Percentiles rank a stretch among this genome's conserved stretches.
Evolutionary conservation across 2,797 vertebrate species (phyloP).

Genomic region (Tokudaia tokunoshimensis): DNA sequence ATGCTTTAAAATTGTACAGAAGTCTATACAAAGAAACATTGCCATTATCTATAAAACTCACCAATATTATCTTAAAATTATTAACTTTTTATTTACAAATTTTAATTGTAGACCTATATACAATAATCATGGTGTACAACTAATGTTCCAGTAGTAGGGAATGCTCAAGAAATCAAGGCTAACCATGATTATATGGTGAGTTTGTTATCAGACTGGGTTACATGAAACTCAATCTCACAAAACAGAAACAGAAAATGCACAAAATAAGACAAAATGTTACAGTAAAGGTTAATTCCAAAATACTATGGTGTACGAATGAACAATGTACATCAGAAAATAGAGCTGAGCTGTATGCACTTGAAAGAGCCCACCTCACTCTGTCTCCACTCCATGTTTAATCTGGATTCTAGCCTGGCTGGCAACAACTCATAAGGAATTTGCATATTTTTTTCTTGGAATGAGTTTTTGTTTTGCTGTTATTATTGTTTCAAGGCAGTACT

Average conservation of each 20-base stretch:
- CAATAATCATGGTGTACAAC: not conserved
- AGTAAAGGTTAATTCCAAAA: not conserved
- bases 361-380: not conserved
- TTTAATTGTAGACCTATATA: not conserved
- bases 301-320: not conserved
- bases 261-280: not conserved
- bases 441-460: not conserved
- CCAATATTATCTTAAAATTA: slow-evolving; percentile 5
- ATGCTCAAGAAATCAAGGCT: not conserved
- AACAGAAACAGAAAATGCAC: not conserved
- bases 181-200: not conserved
- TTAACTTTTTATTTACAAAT: slow-evolving; percentile 1
- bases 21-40: not conserved
- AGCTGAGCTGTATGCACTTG: not conserved
- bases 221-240: not conserved
- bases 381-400: not conserved
- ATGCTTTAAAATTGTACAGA: not conserved
- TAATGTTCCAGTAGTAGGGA: not conserved
- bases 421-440: not conserved
- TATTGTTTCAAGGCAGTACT: not conserved
- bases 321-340: not conserved
- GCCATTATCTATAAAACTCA: not conserved
- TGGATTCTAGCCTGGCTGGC: not conserved
- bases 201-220: not conserved
- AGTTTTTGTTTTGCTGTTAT: not conserved